Evolutionary conservation across 2,113 vertebrate species (phyloP), one percentile per base, ranked within the genome.

Genomic region (Pterocles orientalis): DNA sequence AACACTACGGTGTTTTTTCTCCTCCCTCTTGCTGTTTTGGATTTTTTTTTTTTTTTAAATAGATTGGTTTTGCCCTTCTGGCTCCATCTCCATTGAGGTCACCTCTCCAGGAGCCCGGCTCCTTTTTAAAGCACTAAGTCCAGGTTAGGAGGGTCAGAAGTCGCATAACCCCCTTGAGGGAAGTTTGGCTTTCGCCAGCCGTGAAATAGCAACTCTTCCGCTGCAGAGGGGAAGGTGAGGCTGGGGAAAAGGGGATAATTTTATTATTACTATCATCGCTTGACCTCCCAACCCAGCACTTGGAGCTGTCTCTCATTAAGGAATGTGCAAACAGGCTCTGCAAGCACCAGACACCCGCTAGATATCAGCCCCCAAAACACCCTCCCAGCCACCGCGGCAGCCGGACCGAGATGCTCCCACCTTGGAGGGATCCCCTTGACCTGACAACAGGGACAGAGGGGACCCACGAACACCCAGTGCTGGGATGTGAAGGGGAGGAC

Each of bases 81-180:
- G 93, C 97, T 97, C 92, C 33, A 47, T 94, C 96, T 95, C 97
- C 90, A 68, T 92, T 80, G 92, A 96, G 97, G 96, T 98, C 97
- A 97, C 78, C 97, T 95, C 97, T 97, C 94, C 54, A 79, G 98
- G 98, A 98, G 95, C 90, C 94, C 81, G 19, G 95, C 76, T 98
- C 95, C 98, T 98, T 99, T 99, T 98, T 98, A 98, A 97, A 91
- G 97, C 98, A 98, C 98, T 98, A 98, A 98, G 97, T 97, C 96
- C 97, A 97, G 98, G 98, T 98, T 98, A 97, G 98, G 91, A 94
- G 97, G 98, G 98, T 99, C 98, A 98, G 93, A 98, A 99, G 99
- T 99, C 98, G 97, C 91, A 93, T 95, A 97, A 97, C 98, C 98
- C 98, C 98, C 98, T 97, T 56, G 96, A 97, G 98, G 98, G 94